These are phyloP conservation scores for Himalopsyche phryganea DNA, from an alignment of 1,140 invertebrate genomes.

Conservation along the genomic window DNA sequence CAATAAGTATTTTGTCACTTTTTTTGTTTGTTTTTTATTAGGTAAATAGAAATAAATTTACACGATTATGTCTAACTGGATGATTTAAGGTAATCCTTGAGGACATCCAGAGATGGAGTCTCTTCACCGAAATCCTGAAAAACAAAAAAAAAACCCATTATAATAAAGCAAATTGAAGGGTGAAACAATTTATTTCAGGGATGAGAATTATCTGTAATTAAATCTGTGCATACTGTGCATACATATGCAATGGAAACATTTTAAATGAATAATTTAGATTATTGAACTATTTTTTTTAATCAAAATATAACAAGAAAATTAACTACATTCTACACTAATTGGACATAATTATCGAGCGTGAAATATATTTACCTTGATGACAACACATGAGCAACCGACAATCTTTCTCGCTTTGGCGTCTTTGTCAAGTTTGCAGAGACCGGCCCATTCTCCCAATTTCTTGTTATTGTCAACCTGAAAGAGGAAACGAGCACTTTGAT, in stretches of 20 bases:
- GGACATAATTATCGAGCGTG: too few relatives aligned
- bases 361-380: slow-evolving; percentile 86
- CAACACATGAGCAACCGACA: slow-evolving; percentile 97
- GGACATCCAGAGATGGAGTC: slow-evolving; percentile 86
- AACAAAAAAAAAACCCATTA: slow-evolving; percentile 32
- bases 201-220: too few relatives aligned
- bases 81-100: slow-evolving; percentile 83
- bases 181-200: too few relatives aligned
- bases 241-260: too few relatives aligned
- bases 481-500: neutral
- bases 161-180: neutral
- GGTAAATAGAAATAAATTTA: slow-evolving; percentile 28
- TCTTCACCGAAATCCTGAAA: slow-evolving; percentile 93
- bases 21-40: slow-evolving; percentile 22
- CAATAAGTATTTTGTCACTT: slow-evolving; percentile 20
- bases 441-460: slow-evolving; percentile 98
- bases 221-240: too few relatives aligned
- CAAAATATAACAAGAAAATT: too few relatives aligned
- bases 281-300: too few relatives aligned
- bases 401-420: slow-evolving; percentile 98
- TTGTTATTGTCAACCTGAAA: slow-evolving; percentile 92
- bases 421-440: slow-evolving; percentile 98
- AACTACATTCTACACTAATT: too few relatives aligned
- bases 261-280: too few relatives aligned
- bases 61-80: slow-evolving; percentile 43